Conservation (phyloP, 2,113 vertebrate species). For the Ictidomys tridecemlineatus region DNA sequence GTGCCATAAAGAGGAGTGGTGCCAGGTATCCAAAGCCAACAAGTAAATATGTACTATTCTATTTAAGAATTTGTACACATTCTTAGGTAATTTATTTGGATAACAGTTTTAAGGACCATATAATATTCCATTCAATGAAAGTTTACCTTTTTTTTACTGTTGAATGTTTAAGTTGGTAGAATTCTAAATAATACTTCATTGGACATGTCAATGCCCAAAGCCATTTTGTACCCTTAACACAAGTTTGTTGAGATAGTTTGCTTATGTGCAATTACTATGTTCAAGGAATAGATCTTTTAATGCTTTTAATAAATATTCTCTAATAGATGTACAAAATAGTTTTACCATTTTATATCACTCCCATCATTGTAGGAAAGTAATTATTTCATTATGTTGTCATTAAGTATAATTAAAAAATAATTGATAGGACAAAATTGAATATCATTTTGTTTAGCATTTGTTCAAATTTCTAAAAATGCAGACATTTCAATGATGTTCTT, state of each 20-base stretch:
- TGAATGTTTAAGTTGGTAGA: not conserved
- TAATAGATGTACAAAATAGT: too few species aligned
- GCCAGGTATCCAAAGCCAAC: not conserved
- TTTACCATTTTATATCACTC: too few species aligned
- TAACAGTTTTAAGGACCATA: not conserved
- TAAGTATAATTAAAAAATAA: too few species aligned
- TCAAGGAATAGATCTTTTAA: too few species aligned
- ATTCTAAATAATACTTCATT: not conserved
- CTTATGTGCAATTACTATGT: not conserved
- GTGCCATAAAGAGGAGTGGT: not conserved
- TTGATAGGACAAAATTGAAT: too few species aligned
- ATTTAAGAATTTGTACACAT: not conserved
- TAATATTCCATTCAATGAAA: constrained; percentile 13
- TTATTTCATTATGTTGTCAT: too few species aligned
- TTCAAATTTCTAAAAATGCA: too few species aligned
- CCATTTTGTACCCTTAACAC: constrained; percentile 27
- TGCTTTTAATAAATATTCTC: too few species aligned
- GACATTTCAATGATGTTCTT: too few species aligned
- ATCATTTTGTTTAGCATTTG: too few species aligned
- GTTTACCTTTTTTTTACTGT: not conserved
- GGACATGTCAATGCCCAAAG: not conserved
- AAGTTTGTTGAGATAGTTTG: not conserved
- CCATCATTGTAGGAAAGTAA: too few species aligned
- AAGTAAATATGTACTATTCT: not conserved
- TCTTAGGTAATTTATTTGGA: not conserved